phyloP scores from a whole-genome alignment of 1,140 invertebrate genomes.

The Drosophila lini region DNA sequence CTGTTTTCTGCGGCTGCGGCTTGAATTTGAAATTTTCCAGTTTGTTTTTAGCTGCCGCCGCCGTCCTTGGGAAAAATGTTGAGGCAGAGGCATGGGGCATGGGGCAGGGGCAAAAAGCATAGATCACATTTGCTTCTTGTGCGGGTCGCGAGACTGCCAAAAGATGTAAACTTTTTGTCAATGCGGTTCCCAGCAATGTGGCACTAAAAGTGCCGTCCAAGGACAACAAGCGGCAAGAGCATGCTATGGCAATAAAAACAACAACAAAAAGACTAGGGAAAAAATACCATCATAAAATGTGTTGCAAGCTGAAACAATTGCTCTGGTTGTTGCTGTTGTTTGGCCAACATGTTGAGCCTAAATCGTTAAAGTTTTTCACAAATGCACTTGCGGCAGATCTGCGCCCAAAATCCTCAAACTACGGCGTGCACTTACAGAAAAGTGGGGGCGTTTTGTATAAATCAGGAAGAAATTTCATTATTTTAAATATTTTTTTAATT shows the following conservation, averaged over 20 bases:
- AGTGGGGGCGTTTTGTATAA: accelerated
- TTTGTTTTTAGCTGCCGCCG: slow-evolving; percentile 52
- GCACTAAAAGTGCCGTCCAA: slow-evolving; percentile 74
- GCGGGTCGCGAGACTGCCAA: slow-evolving; percentile 58
- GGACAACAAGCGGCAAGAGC: slow-evolving; percentile 56
- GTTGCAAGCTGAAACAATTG: slow-evolving; percentile 72
- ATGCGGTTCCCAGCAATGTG: slow-evolving; percentile 59
- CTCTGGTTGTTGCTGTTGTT: slow-evolving; percentile 51
- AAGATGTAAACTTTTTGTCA: slow-evolving; percentile 72
- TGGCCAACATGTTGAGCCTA: slow-evolving; percentile 80
- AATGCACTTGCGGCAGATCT: slow-evolving; percentile 75
- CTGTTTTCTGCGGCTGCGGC: slow-evolving; percentile 70
- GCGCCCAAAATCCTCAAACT: slow-evolving; percentile 12
- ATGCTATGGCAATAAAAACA: slow-evolving; percentile 35
- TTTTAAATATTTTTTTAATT: background rate
- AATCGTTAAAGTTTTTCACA: slow-evolving; percentile 82
- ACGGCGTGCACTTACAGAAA: background rate
- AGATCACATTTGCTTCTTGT: slow-evolving; percentile 69
- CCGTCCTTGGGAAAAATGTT: slow-evolving; percentile 35
- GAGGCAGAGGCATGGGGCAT: slow-evolving; percentile 7
- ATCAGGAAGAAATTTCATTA: background rate
- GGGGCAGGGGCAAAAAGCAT: slow-evolving; percentile 46
- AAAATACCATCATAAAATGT: slow-evolving; percentile 73
- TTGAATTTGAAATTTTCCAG: slow-evolving; percentile 78
- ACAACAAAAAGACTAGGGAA: slow-evolving; percentile 4